These are phyloP conservation scores for Tenthredo notha DNA, from an alignment of 2,888 invertebrate species.

Conservation along the genomic window DNA sequence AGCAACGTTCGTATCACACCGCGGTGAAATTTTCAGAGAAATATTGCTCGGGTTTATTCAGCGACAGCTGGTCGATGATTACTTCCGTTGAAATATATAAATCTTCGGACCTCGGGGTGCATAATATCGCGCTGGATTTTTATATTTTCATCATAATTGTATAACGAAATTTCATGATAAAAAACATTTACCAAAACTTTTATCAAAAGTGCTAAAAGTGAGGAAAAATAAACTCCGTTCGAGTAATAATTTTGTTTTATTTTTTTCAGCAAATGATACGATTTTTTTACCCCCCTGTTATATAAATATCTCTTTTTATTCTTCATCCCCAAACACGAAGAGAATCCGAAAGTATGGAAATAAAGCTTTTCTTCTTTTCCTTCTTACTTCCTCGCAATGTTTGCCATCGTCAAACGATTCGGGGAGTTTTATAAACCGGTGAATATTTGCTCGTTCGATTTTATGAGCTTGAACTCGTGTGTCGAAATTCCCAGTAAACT, in stretches of 20 bases:
- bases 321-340: not conserved
- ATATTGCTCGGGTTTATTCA: not conserved
- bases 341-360: slow-evolving; percentile 21
- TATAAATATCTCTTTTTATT: not conserved
- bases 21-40: not conserved
- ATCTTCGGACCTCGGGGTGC: not conserved
- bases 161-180: not conserved
- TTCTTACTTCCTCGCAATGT: not conserved
- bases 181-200: not conserved
- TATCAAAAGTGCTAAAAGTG: not conserved
- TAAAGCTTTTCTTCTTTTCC: not conserved
- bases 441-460: slow-evolving; percentile 15
- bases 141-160: not conserved
- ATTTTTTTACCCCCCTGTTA: not conserved
- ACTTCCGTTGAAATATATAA: not conserved
- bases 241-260: not conserved
- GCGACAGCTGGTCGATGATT: slow-evolving; percentile 9
- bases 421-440: slow-evolving; percentile 24
- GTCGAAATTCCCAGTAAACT: not conserved
- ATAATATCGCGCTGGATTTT: not conserved
- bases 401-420: not conserved
- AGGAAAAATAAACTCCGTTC: not conserved
- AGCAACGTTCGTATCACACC: not conserved
- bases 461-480: not conserved
- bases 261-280: not conserved